Evolutionary conservation across 2,113 vertebrate genomes (phyloP), one percentile per base, ranked within the genome.

Genomic region (Galemys pyrenaicus): DNA sequence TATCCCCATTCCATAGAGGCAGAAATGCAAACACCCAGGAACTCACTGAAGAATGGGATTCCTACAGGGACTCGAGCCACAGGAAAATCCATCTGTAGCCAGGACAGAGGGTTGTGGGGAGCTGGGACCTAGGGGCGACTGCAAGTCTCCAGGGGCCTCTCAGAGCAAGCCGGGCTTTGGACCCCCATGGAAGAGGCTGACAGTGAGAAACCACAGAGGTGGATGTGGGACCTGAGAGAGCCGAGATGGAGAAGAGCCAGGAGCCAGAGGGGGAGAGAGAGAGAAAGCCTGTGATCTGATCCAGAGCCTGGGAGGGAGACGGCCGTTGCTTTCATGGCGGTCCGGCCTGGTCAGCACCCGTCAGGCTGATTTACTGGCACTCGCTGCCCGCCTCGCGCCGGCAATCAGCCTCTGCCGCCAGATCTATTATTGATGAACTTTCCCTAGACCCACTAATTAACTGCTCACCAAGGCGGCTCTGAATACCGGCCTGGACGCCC

Each of bases 391-490:
- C 98, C 62, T 96, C 37, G 95, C 98, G 97, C 96, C 97, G 54
- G 98, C 98, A 98, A 98, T 98, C 98, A 98, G 98, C 98, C 96
- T 92, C 98, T 90, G 77, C 98, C 96, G 84, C 98, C 83, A 97
- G 98, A 98, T 98, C 98, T 95, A 95, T 99, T 98, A 99, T 98
- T 98, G 99, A 99, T 98, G 99, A 99, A 99, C 98, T 98, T 98
- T 97, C 98, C 98, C 79, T 62, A 97, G 98, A 85, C 97, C 97
- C 35, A 96, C 98, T 99, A 98, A 99, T 99, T 98, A 99, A 98
- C 98, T 97, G 89, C 54, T n/a, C 98, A 97, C 84, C 96, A 62
- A 0, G 91, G 85, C 68, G 51, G 44, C 5, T 1, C 86, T 84
- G 68, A 81, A 91, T 75, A 80, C 41, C 1, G 74, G 39, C 58